A percentile compares a stretch with the other conserved stretches of the same genome.
Evolutionary conservation across 2,888 invertebrate species (phyloP).

Genomic region (Catotricha subobsoleta): DNA sequence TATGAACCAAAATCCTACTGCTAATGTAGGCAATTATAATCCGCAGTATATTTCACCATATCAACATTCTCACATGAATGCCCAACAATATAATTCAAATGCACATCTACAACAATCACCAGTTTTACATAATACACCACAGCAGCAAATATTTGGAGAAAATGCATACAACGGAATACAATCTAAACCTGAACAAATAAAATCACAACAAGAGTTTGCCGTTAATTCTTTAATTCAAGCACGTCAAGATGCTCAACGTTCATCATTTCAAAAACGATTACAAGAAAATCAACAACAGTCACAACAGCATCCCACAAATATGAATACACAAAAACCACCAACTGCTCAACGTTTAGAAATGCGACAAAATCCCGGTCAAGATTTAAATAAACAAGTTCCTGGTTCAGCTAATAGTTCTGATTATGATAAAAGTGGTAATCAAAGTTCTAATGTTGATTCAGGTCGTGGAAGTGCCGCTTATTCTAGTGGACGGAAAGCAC

Average conservation of each 20-base stretch:
- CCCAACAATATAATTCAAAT: background rate
- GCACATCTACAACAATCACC: background rate
- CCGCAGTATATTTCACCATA: constrained; percentile 1
- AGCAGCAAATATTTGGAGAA: constrained; percentile 10
- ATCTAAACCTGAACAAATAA: background rate
- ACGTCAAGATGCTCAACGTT: constrained; percentile 14
- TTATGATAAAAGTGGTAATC: constrained; percentile 57
- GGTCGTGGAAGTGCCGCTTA: constrained; percentile 66
- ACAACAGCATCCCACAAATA: constrained; percentile 12
- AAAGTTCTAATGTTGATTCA: constrained; percentile 59
- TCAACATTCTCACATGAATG: constrained; percentile 1
- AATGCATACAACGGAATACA: background rate
- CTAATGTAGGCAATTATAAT: background rate
- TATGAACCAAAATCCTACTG: background rate
- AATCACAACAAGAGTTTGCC: constrained; percentile 7
- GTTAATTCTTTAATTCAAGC: constrained; percentile 19
- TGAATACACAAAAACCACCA: constrained; percentile 24
- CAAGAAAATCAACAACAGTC: constrained; percentile 6
- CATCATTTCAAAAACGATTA: constrained; percentile 13
- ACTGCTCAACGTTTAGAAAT: constrained; percentile 19
- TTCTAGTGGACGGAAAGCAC: constrained; percentile 47
- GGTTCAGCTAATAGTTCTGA: constrained; percentile 50
- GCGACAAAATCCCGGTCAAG: constrained; percentile 22
- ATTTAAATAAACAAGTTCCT: constrained; percentile 25
- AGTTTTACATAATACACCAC: background rate